Conservation (phyloP, 2,113 vertebrate species). For the Coptodon rendalli region DNA sequence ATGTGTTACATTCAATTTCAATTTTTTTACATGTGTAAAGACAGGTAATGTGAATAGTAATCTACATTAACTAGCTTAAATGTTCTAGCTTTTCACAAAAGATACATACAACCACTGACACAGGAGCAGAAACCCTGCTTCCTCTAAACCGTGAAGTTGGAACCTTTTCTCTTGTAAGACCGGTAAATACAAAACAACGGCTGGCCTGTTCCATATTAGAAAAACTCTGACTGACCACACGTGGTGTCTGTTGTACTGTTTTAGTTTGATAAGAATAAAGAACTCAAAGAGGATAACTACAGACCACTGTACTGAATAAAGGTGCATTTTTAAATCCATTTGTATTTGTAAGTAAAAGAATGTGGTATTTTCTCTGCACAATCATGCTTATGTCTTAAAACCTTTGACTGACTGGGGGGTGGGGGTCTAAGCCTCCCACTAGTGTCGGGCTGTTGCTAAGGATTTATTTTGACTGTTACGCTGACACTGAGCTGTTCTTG, state of each 20-base stretch:
- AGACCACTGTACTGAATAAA: not conserved
- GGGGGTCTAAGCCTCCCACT: not conserved
- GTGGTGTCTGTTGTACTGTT: not conserved
- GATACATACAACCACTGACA: not conserved
- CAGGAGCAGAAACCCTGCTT: not conserved
- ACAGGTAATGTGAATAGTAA: not conserved
- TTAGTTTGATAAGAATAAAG: not conserved
- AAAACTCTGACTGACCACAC: not conserved
- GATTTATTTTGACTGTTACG: not conserved
- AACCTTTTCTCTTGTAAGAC: not conserved
- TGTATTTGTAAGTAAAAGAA: not conserved
- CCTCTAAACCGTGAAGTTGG: not conserved
- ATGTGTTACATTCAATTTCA: not conserved
- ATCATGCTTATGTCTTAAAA: not conserved
- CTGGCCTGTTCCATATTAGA: not conserved
- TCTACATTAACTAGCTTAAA: not conserved
- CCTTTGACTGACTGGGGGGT: not conserved
- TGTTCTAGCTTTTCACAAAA: not conserved
- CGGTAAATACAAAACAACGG: not conserved
- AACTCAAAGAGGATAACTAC: not conserved
- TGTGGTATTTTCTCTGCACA: not conserved
- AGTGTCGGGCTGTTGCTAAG: not conserved
- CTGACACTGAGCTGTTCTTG: not conserved
- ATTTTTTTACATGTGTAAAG: not conserved
- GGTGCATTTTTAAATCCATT: not conserved